Base-by-base conservation (phyloP, 2,113 vertebrate species). In the Burhinus oedicnemus region DNA sequence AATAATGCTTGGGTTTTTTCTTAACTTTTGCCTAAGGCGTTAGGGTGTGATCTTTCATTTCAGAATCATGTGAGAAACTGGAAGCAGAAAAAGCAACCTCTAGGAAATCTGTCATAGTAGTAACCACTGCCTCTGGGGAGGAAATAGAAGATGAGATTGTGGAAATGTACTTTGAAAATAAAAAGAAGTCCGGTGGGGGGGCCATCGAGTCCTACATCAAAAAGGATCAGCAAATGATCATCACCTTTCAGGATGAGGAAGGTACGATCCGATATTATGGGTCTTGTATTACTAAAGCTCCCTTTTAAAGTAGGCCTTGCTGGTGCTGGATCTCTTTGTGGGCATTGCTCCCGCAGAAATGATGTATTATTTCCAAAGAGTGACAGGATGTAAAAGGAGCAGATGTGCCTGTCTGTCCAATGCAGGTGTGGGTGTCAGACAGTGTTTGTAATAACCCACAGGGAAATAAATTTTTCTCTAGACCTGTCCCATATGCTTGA, bases 111-210 rank as follows among this genome's bases (percentile, higher is more conserved):
- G 27, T 49, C n/a, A 8, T 96, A 79, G 65, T 85, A 55, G 87
- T 97, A 60, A 92, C 89, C 42, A 69, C 95, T 60, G 88, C 82
- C 64, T 38, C 38, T 49, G 95, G 79, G 34, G 70, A 95, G 29
- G 34, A 97, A 82, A 93, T 97, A 84, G 92, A 94, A 40, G 81
- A 90, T 34, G 89, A 96, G 2, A 44, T 97, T 60, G 18, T 97
- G 47, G 89, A 95, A 91, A 90, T 97, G 95, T 97, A 97, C 64
- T 98, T 98, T 78, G 97, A 97, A 96, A 97, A 93, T 89, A 97
- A 96, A 71, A 96, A 51, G 72, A 94, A 47, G 27, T 97, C 97
- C 9, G 97, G 97, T 25, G 97, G 97, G 2, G 97, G 97, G 2
- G 0, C 16, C 57, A 94, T 97, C 3, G 2, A 90, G 70, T 94